Conservation (phyloP, 2,113 vertebrate species). For the Leucoraja erinaceus region DNA sequence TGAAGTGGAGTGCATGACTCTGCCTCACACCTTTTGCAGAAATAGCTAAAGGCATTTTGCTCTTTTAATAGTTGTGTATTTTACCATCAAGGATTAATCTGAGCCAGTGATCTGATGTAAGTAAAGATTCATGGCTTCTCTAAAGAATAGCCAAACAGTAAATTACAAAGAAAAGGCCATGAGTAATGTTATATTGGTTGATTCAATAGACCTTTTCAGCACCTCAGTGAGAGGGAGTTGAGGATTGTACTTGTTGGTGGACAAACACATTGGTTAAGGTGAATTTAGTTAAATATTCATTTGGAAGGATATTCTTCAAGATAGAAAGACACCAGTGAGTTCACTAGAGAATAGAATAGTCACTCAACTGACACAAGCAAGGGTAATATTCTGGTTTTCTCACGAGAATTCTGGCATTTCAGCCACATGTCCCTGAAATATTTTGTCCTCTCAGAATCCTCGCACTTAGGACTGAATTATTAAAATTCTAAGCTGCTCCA, state of each 20-base stretch:
- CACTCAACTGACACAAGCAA: background rate
- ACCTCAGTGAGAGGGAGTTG: background rate
- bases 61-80: too few species aligned
- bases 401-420: background rate
- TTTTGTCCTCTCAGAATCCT: background rate
- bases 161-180: background rate
- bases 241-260: background rate
- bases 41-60: too few species aligned
- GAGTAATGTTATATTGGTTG: background rate
- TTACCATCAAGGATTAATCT: too few species aligned
- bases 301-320: background rate
- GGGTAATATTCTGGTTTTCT: background rate
- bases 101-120: background rate
- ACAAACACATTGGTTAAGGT: background rate
- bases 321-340: background rate
- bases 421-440: background rate
- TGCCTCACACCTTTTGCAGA: too few species aligned
- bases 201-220: too few species aligned
- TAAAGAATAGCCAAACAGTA: background rate
- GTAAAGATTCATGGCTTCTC: background rate
- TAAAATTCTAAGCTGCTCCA: background rate
- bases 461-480: background rate
- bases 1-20: too few species aligned
- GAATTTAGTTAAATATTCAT: background rate
- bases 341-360: background rate